Conservation (phyloP, 2,797 vertebrate species). For the Odontamblyopus lacepedii region DNA sequence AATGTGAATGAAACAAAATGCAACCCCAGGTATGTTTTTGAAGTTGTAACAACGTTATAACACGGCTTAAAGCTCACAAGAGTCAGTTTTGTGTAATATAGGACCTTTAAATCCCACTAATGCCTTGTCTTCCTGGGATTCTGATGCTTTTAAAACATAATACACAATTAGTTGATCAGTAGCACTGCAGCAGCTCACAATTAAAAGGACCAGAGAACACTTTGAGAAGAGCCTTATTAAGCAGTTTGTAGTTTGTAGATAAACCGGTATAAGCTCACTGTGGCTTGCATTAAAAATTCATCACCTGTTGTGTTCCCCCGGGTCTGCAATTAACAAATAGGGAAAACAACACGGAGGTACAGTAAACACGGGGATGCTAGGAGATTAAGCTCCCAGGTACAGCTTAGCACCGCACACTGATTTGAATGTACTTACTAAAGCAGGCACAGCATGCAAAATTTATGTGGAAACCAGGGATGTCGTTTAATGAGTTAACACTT, state of each 20-base stretch:
- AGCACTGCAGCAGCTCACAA: constrained; percentile 3
- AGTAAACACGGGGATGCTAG: constrained; percentile 33
- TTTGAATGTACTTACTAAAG: constrained; percentile 19
- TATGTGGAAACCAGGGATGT: constrained; percentile 10
- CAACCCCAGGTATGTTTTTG: too few relatives aligned
- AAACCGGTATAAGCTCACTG: constrained; percentile 25
- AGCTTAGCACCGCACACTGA: constrained; percentile 8
- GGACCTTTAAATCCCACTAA: not conserved
- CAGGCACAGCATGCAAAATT: constrained; percentile 17
- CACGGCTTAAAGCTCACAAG: too few relatives aligned
- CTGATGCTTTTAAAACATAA: constrained; percentile 10
- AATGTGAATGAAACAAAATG: too few relatives aligned
- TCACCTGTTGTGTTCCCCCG: constrained; percentile 43
- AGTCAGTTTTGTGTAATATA: too few relatives aligned
- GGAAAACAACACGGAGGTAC: constrained; percentile 37
- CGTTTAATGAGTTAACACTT: constrained; percentile 13
- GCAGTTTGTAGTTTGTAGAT: constrained; percentile 17
- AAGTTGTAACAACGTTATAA: too few relatives aligned
- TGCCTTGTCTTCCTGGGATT: constrained; percentile 1
- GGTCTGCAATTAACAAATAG: constrained; percentile 39
- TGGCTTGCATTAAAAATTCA: constrained; percentile 60
- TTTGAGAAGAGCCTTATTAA: constrained; percentile 10
- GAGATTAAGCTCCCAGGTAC: constrained; percentile 31
- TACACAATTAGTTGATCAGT: constrained; percentile 11
- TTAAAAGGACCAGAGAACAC: constrained; percentile 8